Base-by-base conservation (phyloP, 1,140 invertebrate species). In the Saccostrea glomerata region DNA sequence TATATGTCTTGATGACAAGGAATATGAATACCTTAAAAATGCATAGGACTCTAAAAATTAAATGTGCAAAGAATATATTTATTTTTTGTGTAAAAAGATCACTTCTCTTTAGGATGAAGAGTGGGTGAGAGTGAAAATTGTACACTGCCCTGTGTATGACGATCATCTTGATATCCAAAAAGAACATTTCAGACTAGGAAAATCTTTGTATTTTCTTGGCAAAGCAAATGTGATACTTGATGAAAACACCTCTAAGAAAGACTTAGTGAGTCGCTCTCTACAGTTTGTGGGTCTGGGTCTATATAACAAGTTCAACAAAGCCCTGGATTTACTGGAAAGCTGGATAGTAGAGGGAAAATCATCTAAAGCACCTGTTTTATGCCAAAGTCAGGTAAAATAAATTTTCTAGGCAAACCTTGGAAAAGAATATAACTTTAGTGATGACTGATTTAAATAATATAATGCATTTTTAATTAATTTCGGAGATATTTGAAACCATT, bases 131-230 rank as follows among this genome's bases (percentile, higher is more conserved):
- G 91, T 93, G 23, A 88, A 88, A 40, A 90, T 91, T 63, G 92
- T 94, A 40, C n/a, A 86, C 13, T 88, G 86, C 54, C 92, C 92
- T 11, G 90, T 90, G 54, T 94, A 94, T 89, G 93, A 94, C 86
- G 93, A 94, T 86, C 93, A 94, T 86, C 93, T 94, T 91, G 92
- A 93, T 87, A 93, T 94, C 40, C 90, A 91, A 84, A 91, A 92
- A 83, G 90, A 93, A 77, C 88, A 89, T 47, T 92, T 93, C 60
- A 87, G 93, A 17, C 90, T 93, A 30, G 93, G 93, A 0, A 94
- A 94, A 73, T 93, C 93, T 13, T 86, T 94, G 30, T 86, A 89
- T 36, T 87, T 89, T 70, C 63, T 93, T 0, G 91, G 91, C 7
- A 89, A 90, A 77, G 70, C 70, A 77, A 36, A 7, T 25, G 36